These are phyloP conservation scores for Hirtodrosophila duncani DNA, from an alignment of 2,888 invertebrate species.

Conservation along the genomic window DNA sequence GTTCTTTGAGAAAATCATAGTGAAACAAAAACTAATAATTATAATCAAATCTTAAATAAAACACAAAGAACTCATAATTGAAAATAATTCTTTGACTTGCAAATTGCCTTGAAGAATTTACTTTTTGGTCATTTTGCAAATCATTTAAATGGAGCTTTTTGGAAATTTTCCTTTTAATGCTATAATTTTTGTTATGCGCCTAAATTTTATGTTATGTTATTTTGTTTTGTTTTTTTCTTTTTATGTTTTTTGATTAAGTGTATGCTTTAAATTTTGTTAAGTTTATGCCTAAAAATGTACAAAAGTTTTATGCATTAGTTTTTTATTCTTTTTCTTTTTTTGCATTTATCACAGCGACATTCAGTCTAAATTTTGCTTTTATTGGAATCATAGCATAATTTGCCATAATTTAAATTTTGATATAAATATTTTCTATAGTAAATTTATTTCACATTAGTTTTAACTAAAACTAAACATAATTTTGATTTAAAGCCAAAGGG, in stretches of 20 bases:
- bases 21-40: conserved; percentile 15
- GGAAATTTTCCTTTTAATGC: conserved; percentile 36
- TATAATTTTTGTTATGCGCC: conserved; percentile 63
- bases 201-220: conserved; percentile 59
- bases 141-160: conserved; percentile 40
- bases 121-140: conserved; percentile 13
- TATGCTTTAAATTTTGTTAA: conserved; percentile 53
- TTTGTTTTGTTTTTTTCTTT: conserved; percentile 13
- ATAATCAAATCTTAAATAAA: neutral
- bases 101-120: neutral
- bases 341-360: conserved; percentile 77
- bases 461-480: conserved; percentile 66
- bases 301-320: conserved; percentile 70
- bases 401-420: conserved; percentile 64
- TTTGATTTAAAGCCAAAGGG: conserved; percentile 72
- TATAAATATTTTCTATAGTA: conserved; percentile 52
- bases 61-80: neutral
- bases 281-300: conserved; percentile 72
- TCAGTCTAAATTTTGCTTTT: conserved; percentile 77
- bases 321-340: conserved; percentile 21
- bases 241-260: conserved; percentile 45
- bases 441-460: conserved; percentile 39
- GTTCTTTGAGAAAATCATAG: conserved; percentile 2
- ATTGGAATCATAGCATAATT: conserved; percentile 76
- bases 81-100: conserved; percentile 2